Percentiles rank a stretch among this genome's conserved stretches.
Evolutionary conservation across 53 echinoderm and acorn worm genomes (phyloP).

Genomic region (Echinarachnius parma): DNA sequence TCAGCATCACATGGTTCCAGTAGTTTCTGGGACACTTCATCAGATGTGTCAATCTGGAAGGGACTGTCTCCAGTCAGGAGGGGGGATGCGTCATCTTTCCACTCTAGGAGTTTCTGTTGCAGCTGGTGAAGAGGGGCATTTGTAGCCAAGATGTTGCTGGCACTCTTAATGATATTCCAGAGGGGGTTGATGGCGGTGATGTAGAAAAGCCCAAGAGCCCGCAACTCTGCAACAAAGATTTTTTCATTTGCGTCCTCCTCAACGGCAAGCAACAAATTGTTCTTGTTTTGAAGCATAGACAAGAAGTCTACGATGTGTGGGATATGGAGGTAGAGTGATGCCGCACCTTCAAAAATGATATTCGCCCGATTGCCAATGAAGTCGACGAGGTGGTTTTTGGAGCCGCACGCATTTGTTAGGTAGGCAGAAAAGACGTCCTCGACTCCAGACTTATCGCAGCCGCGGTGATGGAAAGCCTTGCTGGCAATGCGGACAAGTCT

Average conservation of each 20-base stretch:
- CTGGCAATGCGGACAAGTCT: slow-evolving; percentile 47
- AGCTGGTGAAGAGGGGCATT: slow-evolving; percentile 31
- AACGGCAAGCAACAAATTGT: slow-evolving; percentile 46
- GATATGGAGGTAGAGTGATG: slow-evolving; percentile 43
- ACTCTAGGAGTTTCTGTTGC: not conserved
- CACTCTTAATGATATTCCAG: slow-evolving; percentile 36
- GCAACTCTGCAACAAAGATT: slow-evolving; percentile 36
- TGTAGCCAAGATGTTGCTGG: slow-evolving; percentile 45
- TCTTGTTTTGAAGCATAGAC: slow-evolving; percentile 18
- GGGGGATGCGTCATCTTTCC: not conserved
- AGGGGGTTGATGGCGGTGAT: slow-evolving; percentile 42
- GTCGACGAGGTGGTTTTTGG: slow-evolving; percentile 32
- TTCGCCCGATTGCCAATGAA: slow-evolving; percentile 56
- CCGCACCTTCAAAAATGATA: slow-evolving; percentile 57
- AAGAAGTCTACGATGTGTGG: slow-evolving; percentile 43
- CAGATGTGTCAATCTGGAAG: not conserved
- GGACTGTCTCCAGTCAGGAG: slow-evolving; percentile 1
- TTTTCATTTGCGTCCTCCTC: slow-evolving; percentile 24
- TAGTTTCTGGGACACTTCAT: not conserved
- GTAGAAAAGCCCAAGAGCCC: slow-evolving; percentile 46
- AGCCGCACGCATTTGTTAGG: slow-evolving; percentile 17
- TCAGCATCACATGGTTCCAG: slow-evolving; percentile 16
- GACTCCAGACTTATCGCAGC: slow-evolving; percentile 46
- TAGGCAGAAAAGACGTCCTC: slow-evolving; percentile 50
- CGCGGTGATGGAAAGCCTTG: slow-evolving; percentile 53